These are phyloP conservation scores for Palythoa heliodiscus DNA, from an alignment of 92 coral and sea anemone species.

Conservation along the genomic window DNA sequence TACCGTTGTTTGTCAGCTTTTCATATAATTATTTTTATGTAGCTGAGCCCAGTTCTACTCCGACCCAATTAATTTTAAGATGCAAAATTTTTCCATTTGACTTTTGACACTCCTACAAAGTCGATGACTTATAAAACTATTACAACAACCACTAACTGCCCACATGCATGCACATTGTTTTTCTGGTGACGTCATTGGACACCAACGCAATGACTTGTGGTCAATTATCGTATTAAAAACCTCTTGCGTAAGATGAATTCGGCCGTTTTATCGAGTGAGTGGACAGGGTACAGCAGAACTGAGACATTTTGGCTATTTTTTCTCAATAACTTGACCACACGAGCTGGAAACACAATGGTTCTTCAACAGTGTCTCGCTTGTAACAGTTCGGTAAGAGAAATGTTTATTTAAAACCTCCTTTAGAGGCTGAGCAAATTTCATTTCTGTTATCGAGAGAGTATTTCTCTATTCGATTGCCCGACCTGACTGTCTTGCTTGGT, in stretches of 20 bases:
- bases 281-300: background rate
- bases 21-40: too few relatives aligned
- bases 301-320: background rate
- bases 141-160: too few relatives aligned
- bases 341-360: background rate
- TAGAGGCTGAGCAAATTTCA: background rate
- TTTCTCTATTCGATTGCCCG: too few relatives aligned
- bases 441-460: background rate
- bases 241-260: background rate
- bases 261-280: constrained; percentile 1
- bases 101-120: too few relatives aligned
- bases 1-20: too few relatives aligned
- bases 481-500: too few relatives aligned
- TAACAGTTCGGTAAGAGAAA: background rate
- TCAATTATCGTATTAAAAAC: background rate
- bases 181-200: background rate
- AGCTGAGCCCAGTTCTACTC: too few relatives aligned
- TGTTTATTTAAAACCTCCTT: background rate
- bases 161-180: background rate
- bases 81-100: too few relatives aligned
- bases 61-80: too few relatives aligned
- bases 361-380: background rate
- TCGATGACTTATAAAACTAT: too few relatives aligned
- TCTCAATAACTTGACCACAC: background rate
- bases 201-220: constrained; percentile 10